A percentile compares a stretch with the other conserved stretches of the same genome.
Conservation (phyloP, 2,888 invertebrate genomes). For the Apomyelois bistriatella region DNA sequence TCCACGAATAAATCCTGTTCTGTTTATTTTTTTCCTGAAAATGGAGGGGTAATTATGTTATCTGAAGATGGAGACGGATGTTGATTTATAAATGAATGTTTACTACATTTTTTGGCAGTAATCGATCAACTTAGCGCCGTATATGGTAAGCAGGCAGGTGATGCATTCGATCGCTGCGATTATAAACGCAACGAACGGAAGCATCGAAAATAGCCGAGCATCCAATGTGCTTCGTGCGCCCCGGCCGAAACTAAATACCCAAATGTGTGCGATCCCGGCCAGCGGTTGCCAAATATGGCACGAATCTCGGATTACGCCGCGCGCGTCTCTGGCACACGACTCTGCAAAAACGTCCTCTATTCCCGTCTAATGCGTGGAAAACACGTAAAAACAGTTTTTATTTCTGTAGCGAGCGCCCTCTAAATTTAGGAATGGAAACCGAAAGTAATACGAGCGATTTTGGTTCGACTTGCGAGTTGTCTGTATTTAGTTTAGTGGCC, state of each 20-base stretch:
- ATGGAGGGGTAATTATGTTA: no score
- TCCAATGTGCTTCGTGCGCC: conserved; percentile 32
- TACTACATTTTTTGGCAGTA: not conserved
- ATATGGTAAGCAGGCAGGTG: conserved; percentile 44
- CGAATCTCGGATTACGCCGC: conserved; percentile 73
- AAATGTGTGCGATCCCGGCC: conserved; percentile 57
- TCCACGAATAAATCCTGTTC: no score
- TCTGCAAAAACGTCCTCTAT: conserved; percentile 63
- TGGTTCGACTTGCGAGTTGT: conserved; percentile 68
- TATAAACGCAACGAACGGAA: conserved; percentile 47
- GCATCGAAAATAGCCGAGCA: conserved; percentile 51
- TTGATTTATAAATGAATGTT: not conserved
- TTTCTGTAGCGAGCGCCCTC: conserved; percentile 75
- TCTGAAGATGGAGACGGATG: no score
- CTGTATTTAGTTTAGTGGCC: conserved; percentile 75
- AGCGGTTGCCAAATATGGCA: conserved; percentile 75
- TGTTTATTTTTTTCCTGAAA: no score
- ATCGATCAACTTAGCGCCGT: conserved; percentile 33
- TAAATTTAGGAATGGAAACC: conserved; percentile 78
- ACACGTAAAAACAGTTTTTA: conserved; percentile 77
- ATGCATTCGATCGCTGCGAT: conserved; percentile 33
- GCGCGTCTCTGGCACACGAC: conserved; percentile 54
- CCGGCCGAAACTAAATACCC: conserved; percentile 69
- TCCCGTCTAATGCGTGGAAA: conserved; percentile 67
- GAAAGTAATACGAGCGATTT: conserved; percentile 77